Evolutionary conservation across 1,140 invertebrate species (phyloP).

Genomic region (Periplaneta americana): DNA sequence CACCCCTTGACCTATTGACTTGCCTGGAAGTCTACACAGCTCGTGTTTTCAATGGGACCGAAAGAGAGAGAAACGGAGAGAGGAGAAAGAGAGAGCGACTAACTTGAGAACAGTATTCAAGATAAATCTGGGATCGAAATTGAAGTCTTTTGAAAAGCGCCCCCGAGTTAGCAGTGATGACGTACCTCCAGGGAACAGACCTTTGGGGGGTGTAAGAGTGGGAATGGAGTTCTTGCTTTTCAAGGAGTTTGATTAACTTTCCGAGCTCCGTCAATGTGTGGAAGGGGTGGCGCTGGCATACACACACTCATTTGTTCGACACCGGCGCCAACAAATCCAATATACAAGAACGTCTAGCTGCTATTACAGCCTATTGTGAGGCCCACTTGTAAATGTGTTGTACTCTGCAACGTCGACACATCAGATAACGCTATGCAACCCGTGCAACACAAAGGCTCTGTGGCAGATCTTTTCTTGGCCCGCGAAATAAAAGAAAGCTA

Average conservation of each 20-base stretch:
- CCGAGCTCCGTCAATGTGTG: neutral
- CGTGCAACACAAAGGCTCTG: no score
- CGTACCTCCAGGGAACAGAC: neutral
- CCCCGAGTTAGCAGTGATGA: neutral
- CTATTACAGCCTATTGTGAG: conserved; percentile 4
- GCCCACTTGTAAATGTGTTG: conserved; percentile 3
- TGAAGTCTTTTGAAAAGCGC: neutral
- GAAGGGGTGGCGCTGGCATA: neutral
- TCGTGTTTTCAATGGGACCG: neutral
- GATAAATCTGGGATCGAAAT: neutral
- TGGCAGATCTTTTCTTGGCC: no score
- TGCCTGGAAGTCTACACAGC: neutral
- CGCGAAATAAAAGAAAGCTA: no score
- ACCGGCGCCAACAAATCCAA: conserved; percentile 4
- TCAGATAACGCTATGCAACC: neutral
- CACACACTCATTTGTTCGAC: conserved; percentile 8
- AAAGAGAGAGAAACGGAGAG: no score
- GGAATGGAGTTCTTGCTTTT: neutral
- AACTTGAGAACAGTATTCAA: neutral
- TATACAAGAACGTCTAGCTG: conserved; percentile 1
- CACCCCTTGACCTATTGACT: neutral
- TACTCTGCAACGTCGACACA: neutral
- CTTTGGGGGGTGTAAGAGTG: neutral
- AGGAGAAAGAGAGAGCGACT: no score
- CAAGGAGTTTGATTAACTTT: conserved; percentile 8